Base-by-base conservation (phyloP, 2,113 vertebrate genomes). In the zebrafish (Danio rerio) region DNA sequence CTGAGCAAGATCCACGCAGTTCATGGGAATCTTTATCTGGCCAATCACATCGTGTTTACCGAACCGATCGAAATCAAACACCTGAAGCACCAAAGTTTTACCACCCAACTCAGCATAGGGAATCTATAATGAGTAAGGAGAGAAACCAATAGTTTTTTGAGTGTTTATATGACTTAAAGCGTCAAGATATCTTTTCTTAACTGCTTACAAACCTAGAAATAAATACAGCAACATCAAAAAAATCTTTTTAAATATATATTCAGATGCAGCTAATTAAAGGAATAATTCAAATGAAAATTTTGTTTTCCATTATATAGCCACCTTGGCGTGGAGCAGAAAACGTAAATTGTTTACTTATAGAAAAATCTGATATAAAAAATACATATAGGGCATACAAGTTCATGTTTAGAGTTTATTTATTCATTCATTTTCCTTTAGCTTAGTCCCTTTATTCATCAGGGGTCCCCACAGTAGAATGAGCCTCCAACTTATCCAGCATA, bases 11-110 rank as follows among this genome's bases (percentile, higher is more conserved):
- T 97, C 96, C 84, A 97, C 92, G 0, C 94, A 95, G 91, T 92
- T 96, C 96, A 97, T 96, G 20, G 96, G 94, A 72, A 97, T 94
- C 78, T 94, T 94, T 63, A 96, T 95, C 86, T 96, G 96, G 0
- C 96, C 96, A 0, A 97, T 97, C 84, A 95, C 94, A 18, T 97
- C 96, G 2, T 97, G 96, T 74, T 96, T 96, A 71, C 96, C 97
- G 89, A 97, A 97, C 31, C 96, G 95, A 81, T 97, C 96, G 76
- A 97, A 97, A 89, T 97, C 96, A 70, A 94, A 97, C 78, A 96
- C 96, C 0, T 96, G 92, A 91, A 97, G 91, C 83, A 97, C 92
- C 83, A 97, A 89, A 13, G 92, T 94, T 87, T 96, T 96, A 42
- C 96, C 96, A 1, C 96, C 96, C 71, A 97, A 88, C 87, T 97